Evolutionary conservation across 1,140 invertebrate genomes (phyloP).

Genomic region (Zaprionus africanus): DNA sequence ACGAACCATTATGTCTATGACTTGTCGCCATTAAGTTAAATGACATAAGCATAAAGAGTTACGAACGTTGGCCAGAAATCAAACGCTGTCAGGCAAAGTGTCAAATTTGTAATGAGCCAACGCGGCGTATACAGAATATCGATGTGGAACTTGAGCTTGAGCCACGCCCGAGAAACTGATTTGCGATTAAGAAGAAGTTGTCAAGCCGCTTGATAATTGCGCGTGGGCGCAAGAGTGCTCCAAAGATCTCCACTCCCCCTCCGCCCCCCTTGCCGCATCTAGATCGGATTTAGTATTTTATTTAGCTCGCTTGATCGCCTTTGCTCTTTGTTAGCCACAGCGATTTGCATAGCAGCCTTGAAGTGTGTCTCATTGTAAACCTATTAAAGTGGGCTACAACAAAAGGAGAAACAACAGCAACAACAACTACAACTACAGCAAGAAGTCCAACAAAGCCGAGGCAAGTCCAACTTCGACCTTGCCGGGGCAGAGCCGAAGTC

Average conservation of each 20-base stretch:
- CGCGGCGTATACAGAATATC: neutral
- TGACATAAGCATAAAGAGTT: conserved; percentile 80
- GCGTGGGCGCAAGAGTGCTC: conserved; percentile 59
- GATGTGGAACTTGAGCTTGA: conserved; percentile 3
- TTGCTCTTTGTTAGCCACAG: conserved; percentile 49
- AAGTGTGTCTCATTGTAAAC: conserved; percentile 70
- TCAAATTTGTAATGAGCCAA: conserved; percentile 80
- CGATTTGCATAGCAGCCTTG: conserved; percentile 77
- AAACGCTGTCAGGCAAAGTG: conserved; percentile 73
- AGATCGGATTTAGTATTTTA: conserved; percentile 6
- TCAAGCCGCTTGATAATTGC: conserved; percentile 73
- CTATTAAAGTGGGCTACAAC: conserved; percentile 50
- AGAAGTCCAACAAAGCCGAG: conserved; percentile 33
- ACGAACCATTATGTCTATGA: conserved; percentile 11
- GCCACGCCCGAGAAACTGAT: conserved; percentile 56
- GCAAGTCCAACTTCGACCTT: conserved; percentile 53
- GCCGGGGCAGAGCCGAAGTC: conserved; percentile 53
- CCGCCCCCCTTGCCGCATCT: neutral
- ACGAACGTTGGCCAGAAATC: conserved; percentile 60
- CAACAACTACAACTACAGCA: neutral
- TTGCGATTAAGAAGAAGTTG: conserved; percentile 78
- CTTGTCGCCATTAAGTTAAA: conserved; percentile 75
- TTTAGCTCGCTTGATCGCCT: conserved; percentile 33
- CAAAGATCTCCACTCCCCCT: neutral
- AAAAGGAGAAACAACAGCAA: conserved; percentile 22